These are phyloP conservation scores for Pristiophorus japonicus DNA, from an alignment of 2,113 vertebrate species.

Conservation along the genomic window DNA sequence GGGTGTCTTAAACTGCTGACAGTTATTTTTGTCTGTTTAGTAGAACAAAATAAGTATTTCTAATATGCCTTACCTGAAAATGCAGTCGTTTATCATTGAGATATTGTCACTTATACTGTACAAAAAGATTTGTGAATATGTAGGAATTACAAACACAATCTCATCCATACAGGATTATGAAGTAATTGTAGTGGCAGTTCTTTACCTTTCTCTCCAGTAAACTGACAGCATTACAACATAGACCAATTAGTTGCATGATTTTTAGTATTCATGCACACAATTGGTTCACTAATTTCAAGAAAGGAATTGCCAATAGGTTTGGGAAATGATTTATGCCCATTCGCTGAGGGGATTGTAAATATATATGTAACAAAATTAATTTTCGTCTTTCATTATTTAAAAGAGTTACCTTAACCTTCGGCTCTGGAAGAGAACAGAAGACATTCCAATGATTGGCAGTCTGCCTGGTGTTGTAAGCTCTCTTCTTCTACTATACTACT, in stretches of 20 bases:
- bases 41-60: not conserved
- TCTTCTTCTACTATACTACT: too few species aligned
- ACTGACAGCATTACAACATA: not conserved
- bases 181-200: not conserved
- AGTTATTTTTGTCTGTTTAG: not conserved
- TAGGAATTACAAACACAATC: not conserved
- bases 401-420: not conserved
- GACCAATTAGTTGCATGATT: not conserved
- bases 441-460: not conserved
- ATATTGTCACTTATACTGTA: not conserved
- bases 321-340: not conserved
- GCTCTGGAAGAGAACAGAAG: not conserved
- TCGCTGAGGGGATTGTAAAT: not conserved
- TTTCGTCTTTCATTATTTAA: not conserved
- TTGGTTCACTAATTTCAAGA: not conserved
- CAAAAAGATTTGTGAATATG: not conserved
- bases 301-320: not conserved
- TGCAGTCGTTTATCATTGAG: not conserved
- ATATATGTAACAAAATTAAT: not conserved
- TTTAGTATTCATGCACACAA: not conserved
- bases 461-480: too few species aligned
- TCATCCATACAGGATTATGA: not conserved
- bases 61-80: not conserved
- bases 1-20: not conserved
- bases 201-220: not conserved